A percentile compares a stretch with the other conserved stretches of the same genome.
Evolutionary conservation across 1,140 invertebrate genomes (phyloP).

Genomic region (Pogonomyrmex barbatus): DNA sequence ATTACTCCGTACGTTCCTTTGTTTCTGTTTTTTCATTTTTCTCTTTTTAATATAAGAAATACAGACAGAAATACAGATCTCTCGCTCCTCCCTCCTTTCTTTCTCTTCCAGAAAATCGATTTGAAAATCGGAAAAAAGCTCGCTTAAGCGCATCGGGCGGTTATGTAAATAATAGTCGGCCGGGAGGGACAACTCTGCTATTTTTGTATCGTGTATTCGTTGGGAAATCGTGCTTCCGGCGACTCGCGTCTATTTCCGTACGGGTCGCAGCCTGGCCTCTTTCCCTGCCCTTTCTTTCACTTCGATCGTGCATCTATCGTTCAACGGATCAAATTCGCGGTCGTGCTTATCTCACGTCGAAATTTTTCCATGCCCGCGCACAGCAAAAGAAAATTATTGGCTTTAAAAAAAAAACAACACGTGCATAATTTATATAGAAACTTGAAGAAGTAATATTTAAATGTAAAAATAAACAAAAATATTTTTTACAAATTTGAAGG

Average conservation of each 20-base stretch:
- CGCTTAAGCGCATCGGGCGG: slow-evolving; percentile 21
- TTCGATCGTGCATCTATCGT: slow-evolving; percentile 33
- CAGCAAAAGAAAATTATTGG: not conserved
- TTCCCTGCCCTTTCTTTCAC: slow-evolving; percentile 50
- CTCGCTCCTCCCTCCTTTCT: not conserved
- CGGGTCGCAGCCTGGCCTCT: slow-evolving; percentile 8
- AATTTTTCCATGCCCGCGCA: not conserved
- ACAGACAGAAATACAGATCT: not conserved
- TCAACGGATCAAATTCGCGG: slow-evolving; percentile 61
- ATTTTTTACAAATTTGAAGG: too few species aligned
- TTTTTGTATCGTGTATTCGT: slow-evolving; percentile 72
- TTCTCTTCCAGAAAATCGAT: slow-evolving; percentile 8
- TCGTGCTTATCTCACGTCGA: not conserved
- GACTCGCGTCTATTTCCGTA: slow-evolving; percentile 71
- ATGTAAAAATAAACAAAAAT: too few species aligned
- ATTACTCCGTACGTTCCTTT: slow-evolving; percentile 28
- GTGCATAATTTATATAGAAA: not conserved
- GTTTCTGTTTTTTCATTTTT: not conserved
- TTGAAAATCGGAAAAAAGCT: slow-evolving; percentile 29
- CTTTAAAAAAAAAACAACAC: not conserved
- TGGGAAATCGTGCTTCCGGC: slow-evolving; percentile 76
- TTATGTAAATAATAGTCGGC: slow-evolving; percentile 76
- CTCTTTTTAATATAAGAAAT: slow-evolving; percentile 3
- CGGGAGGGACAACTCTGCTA: slow-evolving; percentile 67
- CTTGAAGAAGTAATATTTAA: not conserved